phyloP scores from a whole-genome alignment of 2,888 invertebrate species.

The Ormyrus nitidulus region DNA sequence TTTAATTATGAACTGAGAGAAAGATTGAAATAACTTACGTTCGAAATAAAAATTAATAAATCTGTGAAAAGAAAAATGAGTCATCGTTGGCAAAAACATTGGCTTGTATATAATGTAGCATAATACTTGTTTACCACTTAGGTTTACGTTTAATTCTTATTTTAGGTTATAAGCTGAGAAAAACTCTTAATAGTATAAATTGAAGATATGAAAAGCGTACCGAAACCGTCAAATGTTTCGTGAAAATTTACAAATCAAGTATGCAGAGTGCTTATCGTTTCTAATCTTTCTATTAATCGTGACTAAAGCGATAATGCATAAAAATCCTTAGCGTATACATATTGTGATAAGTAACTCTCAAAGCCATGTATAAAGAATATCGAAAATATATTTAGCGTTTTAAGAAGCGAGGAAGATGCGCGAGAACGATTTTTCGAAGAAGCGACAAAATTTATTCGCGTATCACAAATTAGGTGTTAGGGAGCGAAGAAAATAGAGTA shows the following conservation, averaged over 20 bases:
- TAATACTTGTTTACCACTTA: constrained; percentile 62
- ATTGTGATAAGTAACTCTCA: constrained; percentile 68
- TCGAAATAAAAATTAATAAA: constrained; percentile 30
- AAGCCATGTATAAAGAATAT: constrained; percentile 66
- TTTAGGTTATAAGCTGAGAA: constrained; percentile 45
- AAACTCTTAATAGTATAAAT: constrained; percentile 51
- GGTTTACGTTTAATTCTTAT: constrained; percentile 57
- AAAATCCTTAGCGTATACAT: constrained; percentile 61
- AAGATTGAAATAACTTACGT: constrained; percentile 8
- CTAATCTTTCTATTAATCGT: constrained; percentile 49
- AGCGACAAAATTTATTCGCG: constrained; percentile 51
- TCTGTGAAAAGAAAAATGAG: constrained; percentile 9
- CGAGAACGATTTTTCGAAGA: constrained; percentile 28
- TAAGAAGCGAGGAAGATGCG: constrained; percentile 49
- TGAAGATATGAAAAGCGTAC: constrained; percentile 26
- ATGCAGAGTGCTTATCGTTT: constrained; percentile 39
- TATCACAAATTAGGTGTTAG: constrained; percentile 54
- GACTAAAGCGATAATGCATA: constrained; percentile 50
- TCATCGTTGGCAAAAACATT: constrained; percentile 20
- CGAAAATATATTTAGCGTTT: constrained; percentile 49
- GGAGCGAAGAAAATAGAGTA: constrained; percentile 55
- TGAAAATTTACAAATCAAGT: constrained; percentile 36
- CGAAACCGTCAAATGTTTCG: constrained; percentile 36
- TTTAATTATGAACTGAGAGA: constrained; percentile 33
- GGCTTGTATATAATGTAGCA: constrained; percentile 66